Evolutionary conservation across 2,888 invertebrate species (phyloP).

Genomic region (Polyommatus iphigenia): DNA sequence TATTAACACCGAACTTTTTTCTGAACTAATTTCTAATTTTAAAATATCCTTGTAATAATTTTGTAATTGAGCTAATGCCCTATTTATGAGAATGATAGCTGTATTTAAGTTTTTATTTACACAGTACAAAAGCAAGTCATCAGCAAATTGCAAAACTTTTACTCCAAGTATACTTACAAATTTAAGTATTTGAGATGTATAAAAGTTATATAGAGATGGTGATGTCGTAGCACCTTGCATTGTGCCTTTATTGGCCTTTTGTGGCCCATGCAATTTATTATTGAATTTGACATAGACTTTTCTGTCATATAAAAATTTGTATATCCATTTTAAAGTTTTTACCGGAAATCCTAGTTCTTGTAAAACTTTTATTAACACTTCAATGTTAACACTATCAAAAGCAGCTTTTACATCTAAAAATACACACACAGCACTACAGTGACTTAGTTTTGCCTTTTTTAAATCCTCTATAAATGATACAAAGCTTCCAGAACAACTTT

Average conservation of each 20-base stretch:
- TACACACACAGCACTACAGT: constrained; percentile 8
- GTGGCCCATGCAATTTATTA: constrained; percentile 38
- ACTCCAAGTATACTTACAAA: background rate
- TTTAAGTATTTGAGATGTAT: constrained; percentile 31
- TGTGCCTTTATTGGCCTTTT: constrained; percentile 35
- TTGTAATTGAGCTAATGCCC: background rate
- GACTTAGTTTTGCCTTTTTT: constrained; percentile 32
- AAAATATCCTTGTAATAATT: background rate
- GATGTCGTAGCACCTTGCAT: constrained; percentile 40
- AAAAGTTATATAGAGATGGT: constrained; percentile 39
- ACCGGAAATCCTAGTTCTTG: constrained; percentile 32
- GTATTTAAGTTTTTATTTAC: background rate
- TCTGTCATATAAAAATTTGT: constrained; percentile 38
- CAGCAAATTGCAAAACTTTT: background rate
- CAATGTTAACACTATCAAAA: constrained; percentile 38
- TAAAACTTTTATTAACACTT: constrained; percentile 10
- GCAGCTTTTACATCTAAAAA: constrained; percentile 40
- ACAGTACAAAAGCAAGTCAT: constrained; percentile 8
- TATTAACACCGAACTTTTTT: constrained; percentile 29
- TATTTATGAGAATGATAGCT: background rate
- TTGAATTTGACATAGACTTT: constrained; percentile 40
- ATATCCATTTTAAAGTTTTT: constrained; percentile 32
- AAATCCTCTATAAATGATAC: constrained; percentile 35
- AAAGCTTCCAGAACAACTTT: constrained; percentile 37
- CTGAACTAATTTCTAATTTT: constrained; percentile 27